These are phyloP conservation scores for Venusia cambrica DNA, from an alignment of 2,888 invertebrate genomes.

Conservation along the genomic window DNA sequence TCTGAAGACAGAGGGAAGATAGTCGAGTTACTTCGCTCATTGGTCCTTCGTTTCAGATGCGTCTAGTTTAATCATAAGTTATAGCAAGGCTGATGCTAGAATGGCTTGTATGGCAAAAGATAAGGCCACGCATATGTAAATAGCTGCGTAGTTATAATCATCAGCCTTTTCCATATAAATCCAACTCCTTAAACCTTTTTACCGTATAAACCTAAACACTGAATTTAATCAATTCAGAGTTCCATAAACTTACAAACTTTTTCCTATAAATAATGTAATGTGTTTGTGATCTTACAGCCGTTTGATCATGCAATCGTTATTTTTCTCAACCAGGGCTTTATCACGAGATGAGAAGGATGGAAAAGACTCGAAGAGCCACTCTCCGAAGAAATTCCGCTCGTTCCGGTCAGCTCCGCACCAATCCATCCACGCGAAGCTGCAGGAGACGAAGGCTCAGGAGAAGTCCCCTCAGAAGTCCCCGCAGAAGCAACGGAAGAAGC, in stretches of 20 bases:
- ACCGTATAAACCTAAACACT: too few relatives aligned
- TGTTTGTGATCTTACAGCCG: too few relatives aligned
- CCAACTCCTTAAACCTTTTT: background rate
- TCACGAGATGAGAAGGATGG: conserved; percentile 93
- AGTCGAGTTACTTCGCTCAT: too few relatives aligned
- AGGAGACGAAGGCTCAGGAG: conserved; percentile 83
- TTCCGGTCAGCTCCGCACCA: conserved; percentile 82
- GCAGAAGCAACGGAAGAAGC: conserved; percentile 79
- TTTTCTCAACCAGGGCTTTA: conserved; percentile 82
- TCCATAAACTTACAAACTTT: too few relatives aligned
- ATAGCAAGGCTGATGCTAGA: conserved; percentile 61
- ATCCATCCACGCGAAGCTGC: conserved; percentile 79
- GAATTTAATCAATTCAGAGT: too few relatives aligned
- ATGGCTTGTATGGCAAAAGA: conserved; percentile 61
- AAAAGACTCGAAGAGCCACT: conserved; percentile 89
- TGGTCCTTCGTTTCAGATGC: conserved; percentile 46
- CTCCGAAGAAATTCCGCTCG: conserved; percentile 84
- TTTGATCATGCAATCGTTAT: background rate
- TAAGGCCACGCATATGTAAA: conserved; percentile 48
- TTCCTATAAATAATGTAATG: too few relatives aligned
- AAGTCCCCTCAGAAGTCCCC: conserved; percentile 83
- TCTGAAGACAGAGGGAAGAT: too few relatives aligned
- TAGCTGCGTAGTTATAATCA: conserved; percentile 50
- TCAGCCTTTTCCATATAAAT: conserved; percentile 33
- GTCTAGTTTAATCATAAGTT: conserved; percentile 40